A percentile compares a stretch with the other conserved stretches of the same genome.
These are phyloP conservation scores for Paradisaea rubra DNA, from an alignment of 2,113 vertebrate species.

Conservation along the genomic window DNA sequence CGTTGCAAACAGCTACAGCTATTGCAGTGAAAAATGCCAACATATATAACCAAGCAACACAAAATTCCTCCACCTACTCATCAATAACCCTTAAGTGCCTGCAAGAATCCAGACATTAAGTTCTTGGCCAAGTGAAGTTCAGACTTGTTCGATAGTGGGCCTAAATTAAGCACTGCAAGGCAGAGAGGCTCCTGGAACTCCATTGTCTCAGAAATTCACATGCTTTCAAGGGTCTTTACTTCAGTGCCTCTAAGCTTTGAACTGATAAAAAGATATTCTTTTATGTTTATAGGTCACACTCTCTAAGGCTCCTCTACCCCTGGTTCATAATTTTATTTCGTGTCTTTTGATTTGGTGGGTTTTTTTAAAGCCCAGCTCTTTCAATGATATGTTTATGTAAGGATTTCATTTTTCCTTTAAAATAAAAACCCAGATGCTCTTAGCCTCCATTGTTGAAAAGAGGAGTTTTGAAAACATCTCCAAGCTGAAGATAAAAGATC, in stretches of 20 bases:
- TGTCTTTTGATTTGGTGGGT: not conserved
- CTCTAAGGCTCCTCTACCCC: not conserved
- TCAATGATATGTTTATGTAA: not conserved
- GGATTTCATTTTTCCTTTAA: not conserved
- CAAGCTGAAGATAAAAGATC: slow-evolving; percentile 17
- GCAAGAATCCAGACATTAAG: not conserved
- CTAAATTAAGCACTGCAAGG: not conserved
- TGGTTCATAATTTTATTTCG: not conserved
- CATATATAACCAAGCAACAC: not conserved
- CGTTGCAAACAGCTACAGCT: slow-evolving; percentile 7
- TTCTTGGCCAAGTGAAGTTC: not conserved
- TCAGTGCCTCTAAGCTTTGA: not conserved
- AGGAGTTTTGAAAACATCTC: slow-evolving; percentile 15
- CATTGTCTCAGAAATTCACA: not conserved
- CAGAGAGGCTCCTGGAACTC: not conserved
- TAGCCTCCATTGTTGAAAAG: not conserved
- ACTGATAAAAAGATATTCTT: not conserved
- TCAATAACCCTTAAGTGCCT: not conserved
- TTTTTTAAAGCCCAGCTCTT: not conserved
- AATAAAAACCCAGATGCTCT: slow-evolving; percentile 15
- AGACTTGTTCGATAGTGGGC: not conserved
- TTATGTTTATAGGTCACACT: not conserved
- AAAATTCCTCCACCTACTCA: not conserved
- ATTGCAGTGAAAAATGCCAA: not conserved
- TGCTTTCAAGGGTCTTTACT: not conserved